Evolutionary conservation across 1,140 invertebrate species (phyloP).

Genomic region (Saccostrea cuccullata): DNA sequence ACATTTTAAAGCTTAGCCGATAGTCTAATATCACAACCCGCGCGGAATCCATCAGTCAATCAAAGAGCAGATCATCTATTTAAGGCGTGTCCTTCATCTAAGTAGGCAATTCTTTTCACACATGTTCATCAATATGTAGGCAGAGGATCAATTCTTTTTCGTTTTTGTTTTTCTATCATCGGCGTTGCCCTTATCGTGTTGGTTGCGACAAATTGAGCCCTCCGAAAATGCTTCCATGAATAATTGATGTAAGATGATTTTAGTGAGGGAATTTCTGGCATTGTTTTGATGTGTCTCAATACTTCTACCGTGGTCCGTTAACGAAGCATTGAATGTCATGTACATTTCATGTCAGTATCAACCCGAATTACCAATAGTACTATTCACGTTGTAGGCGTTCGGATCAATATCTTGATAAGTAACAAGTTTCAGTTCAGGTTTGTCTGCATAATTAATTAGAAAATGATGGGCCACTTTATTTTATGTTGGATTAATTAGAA

Average conservation of each 20-base stretch:
- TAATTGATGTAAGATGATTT: slow-evolving; percentile 16
- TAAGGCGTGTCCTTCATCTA: neutral
- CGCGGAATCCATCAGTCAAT: slow-evolving; percentile 16
- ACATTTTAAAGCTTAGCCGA: neutral
- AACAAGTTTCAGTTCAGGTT: neutral
- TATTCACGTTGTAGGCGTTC: neutral
- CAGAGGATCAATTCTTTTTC: neutral
- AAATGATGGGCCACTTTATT: neutral
- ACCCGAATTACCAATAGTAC: neutral
- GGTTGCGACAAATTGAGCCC: slow-evolving; percentile 9
- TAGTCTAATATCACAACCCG: neutral
- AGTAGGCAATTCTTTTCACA: neutral
- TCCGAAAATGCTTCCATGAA: slow-evolving; percentile 24
- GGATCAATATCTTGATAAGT: neutral
- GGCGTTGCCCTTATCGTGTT: neutral
- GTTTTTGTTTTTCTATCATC: slow-evolving; percentile 14
- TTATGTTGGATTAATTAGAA: neutral
- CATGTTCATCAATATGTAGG: slow-evolving; percentile 25
- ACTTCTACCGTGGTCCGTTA: neutral
- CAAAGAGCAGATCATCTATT: neutral
- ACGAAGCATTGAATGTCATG: neutral
- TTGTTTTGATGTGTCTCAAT: slow-evolving; percentile 24
- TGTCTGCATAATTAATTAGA: neutral
- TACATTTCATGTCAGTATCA: neutral
- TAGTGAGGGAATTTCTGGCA: neutral